Percentiles rank a stretch among this genome's conserved stretches.
Conservation (phyloP, 2,797 vertebrate genomes). For the Syndactyla subalaris region DNA sequence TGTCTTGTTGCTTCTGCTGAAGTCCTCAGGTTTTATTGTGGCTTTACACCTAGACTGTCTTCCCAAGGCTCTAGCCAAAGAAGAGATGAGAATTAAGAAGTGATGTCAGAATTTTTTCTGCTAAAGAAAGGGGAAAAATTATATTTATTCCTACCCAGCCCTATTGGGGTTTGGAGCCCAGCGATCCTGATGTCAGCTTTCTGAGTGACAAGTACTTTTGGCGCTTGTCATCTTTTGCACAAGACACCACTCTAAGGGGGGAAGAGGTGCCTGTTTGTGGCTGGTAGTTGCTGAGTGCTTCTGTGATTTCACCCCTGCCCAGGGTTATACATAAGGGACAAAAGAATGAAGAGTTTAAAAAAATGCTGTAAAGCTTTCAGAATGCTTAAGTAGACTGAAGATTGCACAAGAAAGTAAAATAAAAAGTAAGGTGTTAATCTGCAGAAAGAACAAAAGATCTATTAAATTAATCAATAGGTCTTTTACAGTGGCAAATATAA, state of each 20-base stretch:
- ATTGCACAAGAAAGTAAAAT: background rate
- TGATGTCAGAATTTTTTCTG: background rate
- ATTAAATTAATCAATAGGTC: slow-evolving; percentile 56
- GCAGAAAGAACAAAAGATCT: slow-evolving; percentile 5
- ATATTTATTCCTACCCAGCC: background rate
- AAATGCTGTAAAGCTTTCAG: background rate
- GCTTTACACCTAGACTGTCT: background rate
- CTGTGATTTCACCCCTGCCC: slow-evolving; percentile 12
- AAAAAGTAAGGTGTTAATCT: background rate
- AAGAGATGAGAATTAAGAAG: background rate
- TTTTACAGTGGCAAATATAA: slow-evolving; percentile 39
- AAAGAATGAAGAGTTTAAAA: slow-evolving; percentile 11
- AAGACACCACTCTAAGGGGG: background rate
- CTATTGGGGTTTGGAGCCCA: background rate
- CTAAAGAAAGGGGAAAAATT: background rate
- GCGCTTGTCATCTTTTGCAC: background rate
- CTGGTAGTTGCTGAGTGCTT: background rate
- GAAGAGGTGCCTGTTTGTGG: background rate
- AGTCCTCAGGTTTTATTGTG: background rate
- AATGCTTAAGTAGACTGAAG: slow-evolving; percentile 4
- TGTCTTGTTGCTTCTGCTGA: background rate
- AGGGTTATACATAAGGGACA: background rate
- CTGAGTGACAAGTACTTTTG: slow-evolving; percentile 43
- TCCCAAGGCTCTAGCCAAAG: background rate
- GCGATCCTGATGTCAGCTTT: background rate